Percentiles rank a stretch among this genome's conserved stretches.
Evolutionary conservation across 2,797 vertebrate species (phyloP).

Genomic region (Chlorospingus semifuscus): DNA sequence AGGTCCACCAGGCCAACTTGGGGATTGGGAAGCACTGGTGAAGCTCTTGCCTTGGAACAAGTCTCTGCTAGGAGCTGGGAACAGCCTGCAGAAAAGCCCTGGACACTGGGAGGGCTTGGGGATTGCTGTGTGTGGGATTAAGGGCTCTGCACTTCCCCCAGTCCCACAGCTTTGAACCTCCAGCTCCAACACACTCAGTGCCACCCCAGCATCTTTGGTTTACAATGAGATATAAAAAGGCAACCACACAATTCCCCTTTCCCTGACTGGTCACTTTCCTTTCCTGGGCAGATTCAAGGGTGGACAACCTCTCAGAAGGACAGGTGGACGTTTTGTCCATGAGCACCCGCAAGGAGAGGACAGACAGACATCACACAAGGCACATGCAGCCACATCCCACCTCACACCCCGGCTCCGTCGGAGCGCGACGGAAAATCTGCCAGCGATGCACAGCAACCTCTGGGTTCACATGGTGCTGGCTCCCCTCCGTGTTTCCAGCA

Average conservation of each 20-base stretch:
- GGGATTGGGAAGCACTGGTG: background rate
- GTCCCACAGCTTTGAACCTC: background rate
- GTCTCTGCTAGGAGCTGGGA: background rate
- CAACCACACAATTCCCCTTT: background rate
- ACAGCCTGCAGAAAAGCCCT: background rate
- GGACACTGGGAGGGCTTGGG: background rate
- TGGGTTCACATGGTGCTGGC: conserved; percentile 2
- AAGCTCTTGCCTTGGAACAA: background rate
- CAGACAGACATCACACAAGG: background rate
- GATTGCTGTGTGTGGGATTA: accelerated
- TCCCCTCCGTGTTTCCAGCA: conserved; percentile 30
- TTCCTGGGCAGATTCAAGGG: background rate
- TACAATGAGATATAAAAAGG: background rate
- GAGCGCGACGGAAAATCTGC: background rate
- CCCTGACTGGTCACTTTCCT: background rate
- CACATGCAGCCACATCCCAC: accelerated
- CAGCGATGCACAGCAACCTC: background rate
- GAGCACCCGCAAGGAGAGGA: background rate
- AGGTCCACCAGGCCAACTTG: accelerated
- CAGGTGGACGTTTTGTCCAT: background rate
- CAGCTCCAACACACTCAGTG: background rate
- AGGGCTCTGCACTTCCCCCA: background rate
- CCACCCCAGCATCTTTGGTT: background rate
- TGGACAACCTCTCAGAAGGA: background rate
- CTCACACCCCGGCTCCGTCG: accelerated